Evolutionary conservation across 1,140 invertebrate genomes (phyloP), one percentile per base, ranked within the genome.

Genomic region (Drosophila pallidifrons): DNA sequence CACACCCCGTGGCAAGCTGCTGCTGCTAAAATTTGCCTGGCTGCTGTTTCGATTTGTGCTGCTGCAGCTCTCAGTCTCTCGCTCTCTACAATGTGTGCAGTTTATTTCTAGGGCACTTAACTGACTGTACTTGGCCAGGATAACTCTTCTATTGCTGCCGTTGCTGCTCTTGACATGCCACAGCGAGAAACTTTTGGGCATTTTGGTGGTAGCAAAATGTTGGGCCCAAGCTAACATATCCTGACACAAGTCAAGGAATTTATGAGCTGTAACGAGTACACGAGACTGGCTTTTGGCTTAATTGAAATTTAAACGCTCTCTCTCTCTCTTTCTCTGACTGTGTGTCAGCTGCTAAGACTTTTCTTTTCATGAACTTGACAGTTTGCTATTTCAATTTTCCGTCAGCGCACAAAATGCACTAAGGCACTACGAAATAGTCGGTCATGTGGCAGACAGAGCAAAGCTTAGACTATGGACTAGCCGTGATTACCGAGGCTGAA

Each of bases 161-260:
- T 43, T 46, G 43, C 38, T 85, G 82, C 64, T 66, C 68, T 74
- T 86, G 82, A 88, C 71, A 77, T 75, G 49, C 30, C 61, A 54
- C 60, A 81, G 75, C 52, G 49, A 75, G 67, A 66, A 76, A 61
- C 52, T 83, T 80, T 83, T 80, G 30, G 67, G 76, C 69, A 82
- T 69, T 69, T 82, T 41, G 76, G 51, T 74, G 75, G 67, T 28
- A 75, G 74, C 66, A 88, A 82, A 81, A 83, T 78, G 83, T 82
- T 77, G 81, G 85, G 77, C 63, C 66, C 20, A 25, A 78, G 58
- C 85, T 81, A 86, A 90, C 85, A 90, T 75, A 91, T 81, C 76
- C 86, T 75, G 85, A 80, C 86, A 90, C 81, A 90, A 89, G 85
- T 89, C 86, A 89, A 82, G 86, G 75, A 89, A 89, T 89, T 89